Conservation (phyloP, 1,140 invertebrate species). For the Protaetia brevitarsis region DNA sequence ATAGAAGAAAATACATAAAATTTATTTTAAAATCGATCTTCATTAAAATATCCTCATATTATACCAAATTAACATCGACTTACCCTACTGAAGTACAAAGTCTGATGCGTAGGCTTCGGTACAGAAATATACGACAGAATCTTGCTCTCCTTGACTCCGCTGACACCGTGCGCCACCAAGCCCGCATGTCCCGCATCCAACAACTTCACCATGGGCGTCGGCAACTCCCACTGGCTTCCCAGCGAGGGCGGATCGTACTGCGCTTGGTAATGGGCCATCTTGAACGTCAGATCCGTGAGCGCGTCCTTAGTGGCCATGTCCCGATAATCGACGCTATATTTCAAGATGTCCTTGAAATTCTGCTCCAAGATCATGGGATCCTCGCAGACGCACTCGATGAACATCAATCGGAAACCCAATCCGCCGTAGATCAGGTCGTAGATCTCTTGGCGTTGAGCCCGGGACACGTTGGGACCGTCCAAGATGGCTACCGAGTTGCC, state of each 20-base stretch:
- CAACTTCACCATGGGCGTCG: constrained; percentile 62
- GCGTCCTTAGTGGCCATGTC: constrained; percentile 74
- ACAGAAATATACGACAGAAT: constrained; percentile 77
- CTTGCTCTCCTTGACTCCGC: constrained; percentile 68
- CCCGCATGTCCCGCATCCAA: constrained; percentile 67
- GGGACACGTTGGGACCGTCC: constrained; percentile 90
- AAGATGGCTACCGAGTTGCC: constrained; percentile 59
- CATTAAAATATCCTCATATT: too few species aligned
- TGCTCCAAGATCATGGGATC: constrained; percentile 76
- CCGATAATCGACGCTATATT: constrained; percentile 86
- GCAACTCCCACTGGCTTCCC: constrained; percentile 46
- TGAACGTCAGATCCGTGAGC: constrained; percentile 74
- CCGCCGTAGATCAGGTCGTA: constrained; percentile 69
- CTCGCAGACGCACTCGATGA: constrained; percentile 90
- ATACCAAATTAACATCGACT: constrained; percentile 30
- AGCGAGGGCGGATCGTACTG: constrained; percentile 75
- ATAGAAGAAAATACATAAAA: too few species aligned
- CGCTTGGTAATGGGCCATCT: constrained; percentile 81
- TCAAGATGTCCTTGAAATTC: constrained; percentile 86
- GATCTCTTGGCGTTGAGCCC: constrained; percentile 72
- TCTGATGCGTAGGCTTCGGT: constrained; percentile 58
- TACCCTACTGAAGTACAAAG: constrained; percentile 44
- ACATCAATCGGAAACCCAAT: constrained; percentile 82
- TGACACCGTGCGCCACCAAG: constrained; percentile 57
- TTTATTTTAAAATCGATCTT: too few species aligned